Conservation (phyloP, 2,888 invertebrate species). For the Alloscopus bannaensis region DNA sequence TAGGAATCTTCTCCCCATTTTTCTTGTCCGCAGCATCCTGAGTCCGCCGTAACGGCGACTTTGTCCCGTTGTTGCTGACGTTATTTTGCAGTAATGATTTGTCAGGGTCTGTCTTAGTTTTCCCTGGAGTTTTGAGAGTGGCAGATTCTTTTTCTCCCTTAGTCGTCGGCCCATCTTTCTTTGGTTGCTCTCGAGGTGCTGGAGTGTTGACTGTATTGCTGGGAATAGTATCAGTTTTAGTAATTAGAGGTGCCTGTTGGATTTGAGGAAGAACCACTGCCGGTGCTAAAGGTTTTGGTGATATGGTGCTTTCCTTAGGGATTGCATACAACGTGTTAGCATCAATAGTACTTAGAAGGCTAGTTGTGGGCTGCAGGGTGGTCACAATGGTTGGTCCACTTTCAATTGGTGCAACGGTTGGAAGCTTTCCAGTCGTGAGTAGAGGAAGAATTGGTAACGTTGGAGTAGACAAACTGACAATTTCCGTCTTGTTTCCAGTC, state of each 20-base stretch:
- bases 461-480: conserved; percentile 44
- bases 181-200: conserved; percentile 5
- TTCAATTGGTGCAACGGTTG: conserved; percentile 45
- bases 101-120: conserved; percentile 36
- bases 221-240: conserved; percentile 12
- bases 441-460: conserved; percentile 58
- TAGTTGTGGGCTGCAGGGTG: conserved; percentile 41
- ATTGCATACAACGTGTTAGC: conserved; percentile 32
- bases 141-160: conserved; percentile 14
- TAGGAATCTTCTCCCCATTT: neutral
- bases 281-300: neutral
- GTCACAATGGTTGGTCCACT: conserved; percentile 53
- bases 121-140: conserved; percentile 10
- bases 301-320: neutral
- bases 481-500: conserved; percentile 43
- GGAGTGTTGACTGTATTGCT: neutral
- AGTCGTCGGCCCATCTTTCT: conserved; percentile 15
- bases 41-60: conserved; percentile 71
- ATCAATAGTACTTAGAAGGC: conserved; percentile 51
- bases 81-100: conserved; percentile 8
- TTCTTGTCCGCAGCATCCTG: conserved; percentile 69
- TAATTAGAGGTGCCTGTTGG: neutral
- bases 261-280: neutral
- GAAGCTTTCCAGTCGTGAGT: conserved; percentile 53
- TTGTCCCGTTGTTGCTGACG: conserved; percentile 43